Evolutionary conservation across 2,113 vertebrate genomes (phyloP).

Genomic region (Myotis brandtii): DNA sequence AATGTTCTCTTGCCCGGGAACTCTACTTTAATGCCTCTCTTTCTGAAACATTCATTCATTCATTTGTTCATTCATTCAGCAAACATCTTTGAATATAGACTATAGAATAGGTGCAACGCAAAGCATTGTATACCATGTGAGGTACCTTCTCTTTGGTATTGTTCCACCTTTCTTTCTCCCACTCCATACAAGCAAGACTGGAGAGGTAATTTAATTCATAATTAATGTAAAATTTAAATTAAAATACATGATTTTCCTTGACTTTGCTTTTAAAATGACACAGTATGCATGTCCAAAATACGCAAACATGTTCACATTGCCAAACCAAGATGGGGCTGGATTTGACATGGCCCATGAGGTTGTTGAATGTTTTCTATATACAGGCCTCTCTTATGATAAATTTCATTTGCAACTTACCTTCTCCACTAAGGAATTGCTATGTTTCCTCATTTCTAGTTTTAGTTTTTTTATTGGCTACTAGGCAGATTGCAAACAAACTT

Average conservation of each 20-base stretch:
- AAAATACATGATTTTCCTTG: background rate
- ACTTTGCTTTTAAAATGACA: background rate
- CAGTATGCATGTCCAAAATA: background rate
- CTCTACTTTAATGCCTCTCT: conserved; percentile 5
- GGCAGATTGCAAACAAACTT: background rate
- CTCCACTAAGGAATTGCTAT: background rate
- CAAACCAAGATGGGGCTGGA: background rate
- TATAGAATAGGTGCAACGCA: background rate
- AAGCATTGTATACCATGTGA: background rate
- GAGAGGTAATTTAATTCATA: background rate
- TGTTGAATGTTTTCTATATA: background rate
- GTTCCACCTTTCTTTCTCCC: background rate
- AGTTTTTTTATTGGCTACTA: background rate
- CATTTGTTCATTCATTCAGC: background rate
- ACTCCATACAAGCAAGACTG: background rate
- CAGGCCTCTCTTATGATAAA: background rate
- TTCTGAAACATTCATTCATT: background rate
- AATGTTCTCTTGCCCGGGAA: background rate
- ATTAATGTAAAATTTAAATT: background rate
- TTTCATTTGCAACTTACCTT: background rate
- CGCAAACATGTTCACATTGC: background rate
- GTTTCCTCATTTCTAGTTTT: conserved; percentile 15
- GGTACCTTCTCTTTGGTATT: background rate
- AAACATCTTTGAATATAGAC: background rate
- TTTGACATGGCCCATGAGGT: background rate